Base-by-base conservation (phyloP, 2,797 vertebrate species). In the Pagetopsis macropterus region DNA sequence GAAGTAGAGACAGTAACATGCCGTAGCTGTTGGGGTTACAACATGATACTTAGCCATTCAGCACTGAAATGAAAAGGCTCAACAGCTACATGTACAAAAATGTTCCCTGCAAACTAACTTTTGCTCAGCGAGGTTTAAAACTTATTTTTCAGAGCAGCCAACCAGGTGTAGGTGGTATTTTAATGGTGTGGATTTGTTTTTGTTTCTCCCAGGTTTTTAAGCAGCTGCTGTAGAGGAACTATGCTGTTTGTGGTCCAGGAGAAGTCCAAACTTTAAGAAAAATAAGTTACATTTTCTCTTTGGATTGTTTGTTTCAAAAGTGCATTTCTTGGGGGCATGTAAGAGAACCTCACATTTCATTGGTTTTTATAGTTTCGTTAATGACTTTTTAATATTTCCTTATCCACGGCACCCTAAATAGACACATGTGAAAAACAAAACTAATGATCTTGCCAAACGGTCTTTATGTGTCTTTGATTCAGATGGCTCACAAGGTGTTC, bases 1-100 rank as follows among this genome's bases (percentile, higher is more conserved):
- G 70, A 67, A 48, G 61, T n/a, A 31, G 17, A 13, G 49, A 67
- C 58, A 56, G 57, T 55, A 60, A 59, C 43, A 59, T n/a, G 40
- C 1, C 21, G 58, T 50, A 68, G 14, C 55, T 75, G 59, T 69
- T 59, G 55, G 9, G 14, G 44, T 31, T 50, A 69, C 19, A 48
- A 40, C 21, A 2, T 65, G 37, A 57, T 43, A 5, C 62, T 76
- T 21, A 10, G 41, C 11, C 52, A 72, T 63, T 55, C 57, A 60
- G 55, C 17, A 15, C 5, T 33, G 5, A 37, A 50, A 66, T 23
- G 13, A 21, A 23, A 63, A 58, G 19, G 27, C 13, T 48, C 14
- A 23, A 46, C 44, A 65, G 50, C 17, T 56, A 49, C 45, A 58
- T 5, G 10, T 6, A 13, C 44, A 15, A 54, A 54, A 48, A 17